Evolutionary conservation across 2,888 invertebrate species (phyloP).

Genomic region (Macrophya alboannulata): DNA sequence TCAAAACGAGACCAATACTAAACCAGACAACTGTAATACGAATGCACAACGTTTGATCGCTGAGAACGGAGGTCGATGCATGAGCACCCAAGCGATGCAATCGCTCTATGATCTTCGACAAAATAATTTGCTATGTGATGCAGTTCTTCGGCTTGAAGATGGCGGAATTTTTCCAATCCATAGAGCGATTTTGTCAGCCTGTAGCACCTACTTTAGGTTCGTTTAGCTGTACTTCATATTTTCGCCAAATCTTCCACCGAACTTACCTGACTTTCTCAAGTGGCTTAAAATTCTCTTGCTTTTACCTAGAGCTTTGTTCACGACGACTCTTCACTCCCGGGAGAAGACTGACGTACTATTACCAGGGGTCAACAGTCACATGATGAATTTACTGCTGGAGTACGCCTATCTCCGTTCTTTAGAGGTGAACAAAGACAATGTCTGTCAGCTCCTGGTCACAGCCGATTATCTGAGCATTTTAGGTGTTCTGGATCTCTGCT

Average conservation of each 20-base stretch:
- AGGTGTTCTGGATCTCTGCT: conserved; percentile 91
- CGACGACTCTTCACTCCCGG: conserved; percentile 88
- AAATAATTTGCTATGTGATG: conserved; percentile 93
- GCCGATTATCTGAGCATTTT: conserved; percentile 95
- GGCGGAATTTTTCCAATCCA: conserved; percentile 92
- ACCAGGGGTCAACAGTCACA: conserved; percentile 89
- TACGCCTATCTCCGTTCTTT: conserved; percentile 93
- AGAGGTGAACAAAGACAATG: conserved; percentile 89
- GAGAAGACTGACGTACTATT: conserved; percentile 87
- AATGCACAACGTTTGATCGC: conserved; percentile 70
- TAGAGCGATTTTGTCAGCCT: conserved; percentile 92
- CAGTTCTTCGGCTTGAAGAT: conserved; percentile 91
- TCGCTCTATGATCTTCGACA: conserved; percentile 92
- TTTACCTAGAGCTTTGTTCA: conserved; percentile 88
- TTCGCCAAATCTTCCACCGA: background rate
- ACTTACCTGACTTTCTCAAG: background rate
- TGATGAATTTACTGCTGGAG: conserved; percentile 90
- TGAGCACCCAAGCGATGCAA: conserved; percentile 93
- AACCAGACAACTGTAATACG: conserved; percentile 58
- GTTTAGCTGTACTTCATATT: conserved; percentile 68
- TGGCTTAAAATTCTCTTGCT: background rate
- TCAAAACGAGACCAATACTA: conserved; percentile 62
- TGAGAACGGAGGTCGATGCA: conserved; percentile 84
- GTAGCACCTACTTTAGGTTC: conserved; percentile 95
- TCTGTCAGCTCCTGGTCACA: conserved; percentile 90